A percentile compares a stretch with the other conserved stretches of the same genome.
Conservation (phyloP, 2,113 vertebrate species). For the Copsychus sechellarum region DNA sequence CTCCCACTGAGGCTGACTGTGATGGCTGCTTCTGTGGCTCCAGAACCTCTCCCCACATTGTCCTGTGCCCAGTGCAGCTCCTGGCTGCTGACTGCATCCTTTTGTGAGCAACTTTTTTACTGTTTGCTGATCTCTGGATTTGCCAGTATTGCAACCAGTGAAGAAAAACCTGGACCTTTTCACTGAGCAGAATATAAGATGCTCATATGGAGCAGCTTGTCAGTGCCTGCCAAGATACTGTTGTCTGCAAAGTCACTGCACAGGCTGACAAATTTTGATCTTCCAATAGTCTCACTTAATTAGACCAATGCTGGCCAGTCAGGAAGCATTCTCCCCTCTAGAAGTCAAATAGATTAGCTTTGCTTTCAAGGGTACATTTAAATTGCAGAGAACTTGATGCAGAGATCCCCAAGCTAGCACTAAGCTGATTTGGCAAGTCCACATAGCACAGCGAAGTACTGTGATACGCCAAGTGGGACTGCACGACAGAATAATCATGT, state of each 20-base stretch:
- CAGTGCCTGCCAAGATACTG: background rate
- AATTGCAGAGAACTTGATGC: background rate
- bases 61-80: background rate
- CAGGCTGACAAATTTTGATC: background rate
- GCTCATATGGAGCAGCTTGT: background rate
- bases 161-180: background rate
- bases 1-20: background rate
- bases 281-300: background rate
- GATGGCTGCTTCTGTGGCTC: background rate
- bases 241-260: background rate
- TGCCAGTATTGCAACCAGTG: background rate
- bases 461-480: background rate
- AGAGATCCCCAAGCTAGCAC: background rate
- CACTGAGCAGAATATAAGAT: background rate
- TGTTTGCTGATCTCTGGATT: background rate
- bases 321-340: background rate
- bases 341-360: background rate
- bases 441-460: background rate
- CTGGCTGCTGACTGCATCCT: background rate
- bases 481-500: background rate
- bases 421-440: background rate
- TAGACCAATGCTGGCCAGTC: background rate
- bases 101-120: background rate
- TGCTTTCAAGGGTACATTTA: background rate
- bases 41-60: background rate